Evolutionary conservation across 1,140 invertebrate genomes (phyloP).

Genomic region (Ridgeia piscesae): DNA sequence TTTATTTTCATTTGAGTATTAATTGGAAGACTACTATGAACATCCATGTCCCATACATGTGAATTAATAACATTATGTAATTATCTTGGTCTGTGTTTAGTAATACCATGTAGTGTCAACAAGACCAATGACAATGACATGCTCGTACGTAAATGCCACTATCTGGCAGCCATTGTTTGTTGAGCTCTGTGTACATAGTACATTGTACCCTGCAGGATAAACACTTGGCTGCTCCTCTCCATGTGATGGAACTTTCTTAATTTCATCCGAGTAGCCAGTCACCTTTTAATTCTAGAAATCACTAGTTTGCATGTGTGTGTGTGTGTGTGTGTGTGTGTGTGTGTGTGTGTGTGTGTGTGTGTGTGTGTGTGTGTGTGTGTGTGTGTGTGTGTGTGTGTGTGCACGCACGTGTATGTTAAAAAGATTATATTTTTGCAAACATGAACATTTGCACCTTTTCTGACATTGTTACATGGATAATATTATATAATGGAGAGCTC

Average conservation of each 20-base stretch:
- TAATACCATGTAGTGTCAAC: too few species aligned
- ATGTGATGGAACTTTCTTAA: not conserved
- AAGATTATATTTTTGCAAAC: not conserved
- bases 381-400: too few species aligned
- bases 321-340: too few species aligned
- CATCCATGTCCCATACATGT: too few species aligned
- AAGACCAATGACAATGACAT: too few species aligned
- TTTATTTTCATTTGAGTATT: too few species aligned
- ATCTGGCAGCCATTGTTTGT: not conserved
- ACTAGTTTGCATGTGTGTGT: not conserved
- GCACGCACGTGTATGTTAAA: too few species aligned
- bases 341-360: not conserved
- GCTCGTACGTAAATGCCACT: too few species aligned
- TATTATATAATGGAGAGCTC: not conserved
- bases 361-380: not conserved
- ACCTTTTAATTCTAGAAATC: not conserved
- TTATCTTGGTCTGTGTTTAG: too few species aligned
- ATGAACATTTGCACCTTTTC: not conserved
- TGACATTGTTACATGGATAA: not conserved
- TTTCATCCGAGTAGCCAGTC: not conserved
- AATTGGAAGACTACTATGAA: too few species aligned
- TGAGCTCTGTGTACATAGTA: not conserved
- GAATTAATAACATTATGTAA: too few species aligned
- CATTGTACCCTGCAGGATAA: not conserved
- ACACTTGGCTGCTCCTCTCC: not conserved